Evolutionary conservation across 2,113 vertebrate species (phyloP), one percentile per base, ranked within the genome.

Genomic region (Micromys minutus): DNA sequence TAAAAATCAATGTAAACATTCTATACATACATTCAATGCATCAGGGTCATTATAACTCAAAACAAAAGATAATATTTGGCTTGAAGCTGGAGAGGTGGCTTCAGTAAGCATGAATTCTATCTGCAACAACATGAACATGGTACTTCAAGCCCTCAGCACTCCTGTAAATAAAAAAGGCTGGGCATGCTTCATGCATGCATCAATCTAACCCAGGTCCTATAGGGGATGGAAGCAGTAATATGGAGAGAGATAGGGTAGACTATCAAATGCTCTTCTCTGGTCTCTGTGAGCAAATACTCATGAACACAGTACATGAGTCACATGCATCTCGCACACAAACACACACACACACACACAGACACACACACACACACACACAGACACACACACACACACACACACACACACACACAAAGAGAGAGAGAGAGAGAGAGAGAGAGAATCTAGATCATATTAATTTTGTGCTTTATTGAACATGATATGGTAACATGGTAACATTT

Each of bases 21-120:
- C 17, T 86, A 52, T 50, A 63, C 61, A 76, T 19, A 0, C 87
- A 81, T 5, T 94, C 93, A 11, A 0, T 96, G 57, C 19, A 95
- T 65, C 34, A 93, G 96, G 42, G 31, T 26, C 96, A 88, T 85
- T 94, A 95, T 76, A 94, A 97, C 67, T 97, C 71, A 91, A 97
- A 96, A 75, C 29, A 65, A 65, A 65, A 65, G 61, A 96, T 61
- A 96, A 63, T 83, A 89, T 94, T 96, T 97, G 95, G 92, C 88
- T 97, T 93, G 90, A 97, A 79, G 17, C 50, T 22, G 31, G 50
- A n/a, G 50, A 52, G 47, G 52, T 36, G 34, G 76, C 17, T 36
- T 80, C 10, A 55, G 76, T 80, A 13, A n/a, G 9, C 10, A 5
- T 22, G 76, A 55, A 47, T 36, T 80, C 50, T 80, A 17, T 9